Conservation (phyloP, 1,140 invertebrate genomes). For the Euglossa dilemma region DNA sequence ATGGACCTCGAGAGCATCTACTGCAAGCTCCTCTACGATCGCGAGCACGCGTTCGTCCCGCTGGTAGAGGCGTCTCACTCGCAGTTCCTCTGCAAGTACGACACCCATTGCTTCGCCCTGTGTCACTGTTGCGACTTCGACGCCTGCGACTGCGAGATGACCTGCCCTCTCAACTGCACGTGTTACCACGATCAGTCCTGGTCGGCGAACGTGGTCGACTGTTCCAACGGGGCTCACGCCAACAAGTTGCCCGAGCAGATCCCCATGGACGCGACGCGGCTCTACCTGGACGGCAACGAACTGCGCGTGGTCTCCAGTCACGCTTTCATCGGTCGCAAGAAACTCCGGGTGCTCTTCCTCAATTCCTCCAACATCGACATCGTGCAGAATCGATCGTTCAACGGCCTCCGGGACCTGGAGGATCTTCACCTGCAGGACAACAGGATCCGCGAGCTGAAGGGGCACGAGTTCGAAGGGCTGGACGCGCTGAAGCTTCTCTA, state of each 20-base stretch:
- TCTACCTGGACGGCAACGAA: constrained; percentile 95
- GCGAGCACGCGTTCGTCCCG: constrained; percentile 90
- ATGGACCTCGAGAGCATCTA: constrained; percentile 94
- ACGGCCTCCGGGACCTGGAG: constrained; percentile 91
- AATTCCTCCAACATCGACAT: constrained; percentile 93
- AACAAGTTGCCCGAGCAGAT: constrained; percentile 90
- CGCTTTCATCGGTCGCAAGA: constrained; percentile 95
- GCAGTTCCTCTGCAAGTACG: constrained; percentile 95
- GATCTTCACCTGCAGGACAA: constrained; percentile 92
- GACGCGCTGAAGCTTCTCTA: constrained; percentile 86
- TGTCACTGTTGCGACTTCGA: constrained; percentile 97
- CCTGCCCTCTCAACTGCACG: constrained; percentile 94
- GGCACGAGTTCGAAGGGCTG: constrained; percentile 91
- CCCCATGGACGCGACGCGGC: constrained; percentile 95
- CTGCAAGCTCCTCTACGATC: constrained; percentile 93
- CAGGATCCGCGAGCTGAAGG: constrained; percentile 87
- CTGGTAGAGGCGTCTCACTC: constrained; percentile 92
- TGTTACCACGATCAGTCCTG: constrained; percentile 96
- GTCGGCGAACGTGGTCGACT: constrained; percentile 96
- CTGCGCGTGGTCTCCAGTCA: constrained; percentile 90
- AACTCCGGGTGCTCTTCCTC: constrained; percentile 90
- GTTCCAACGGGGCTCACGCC: constrained; percentile 89
- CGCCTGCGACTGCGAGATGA: constrained; percentile 97
- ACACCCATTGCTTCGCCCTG: constrained; percentile 93
- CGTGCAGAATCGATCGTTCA: constrained; percentile 95